Evolutionary conservation across 2,113 vertebrate genomes (phyloP), one percentile per base, ranked within the genome.

Genomic region (Potamarius usumacintae): DNA sequence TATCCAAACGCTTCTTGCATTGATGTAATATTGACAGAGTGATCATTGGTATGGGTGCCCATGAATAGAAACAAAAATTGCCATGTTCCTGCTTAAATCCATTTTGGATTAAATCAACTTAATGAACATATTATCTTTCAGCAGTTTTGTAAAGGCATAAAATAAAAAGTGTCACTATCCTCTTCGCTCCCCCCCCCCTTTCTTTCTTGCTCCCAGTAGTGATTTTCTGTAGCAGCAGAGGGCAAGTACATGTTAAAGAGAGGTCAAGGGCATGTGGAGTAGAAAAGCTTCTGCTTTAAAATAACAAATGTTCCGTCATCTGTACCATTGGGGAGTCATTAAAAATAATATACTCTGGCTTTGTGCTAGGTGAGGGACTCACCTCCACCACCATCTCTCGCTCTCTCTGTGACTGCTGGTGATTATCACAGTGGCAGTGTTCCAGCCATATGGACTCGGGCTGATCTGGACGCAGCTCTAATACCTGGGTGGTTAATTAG

Each of bases 401-500:
- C 94, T 90, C 90, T 94, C 91, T 96, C 95, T 94, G 91, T 96
- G 96, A 96, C 93, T 94, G 95, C 92, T 93, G 89, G 88, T 94
- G 95, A 95, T 96, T 95, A 96, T 95, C 95, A 92, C 95, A 92
- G 93, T 55, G 93, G 96, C 96, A 94, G 91, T 93, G 94, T 94
- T 96, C 93, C 93, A 95, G 95, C 95, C 96, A 96, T 96, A 96
- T 96, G 95, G 97, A 96, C 94, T 92, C 89, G 93, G 93, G 94
- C 94, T 82, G 93, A 92, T 94, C 91, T 93, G 94, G 94, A 93
- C 92, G 93, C 94, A 76, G 88, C 53, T 85, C 91, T 85, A 92
- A 96, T 96, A 96, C 96, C 96, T 94, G 95, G 94, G 96, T 95
- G 96, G 96, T 96, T 97, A 97, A 97, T 97, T 97, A 97, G 96